Base-by-base conservation (phyloP, 2,888 invertebrate genomes). In the Cylloceria caligata region DNA sequence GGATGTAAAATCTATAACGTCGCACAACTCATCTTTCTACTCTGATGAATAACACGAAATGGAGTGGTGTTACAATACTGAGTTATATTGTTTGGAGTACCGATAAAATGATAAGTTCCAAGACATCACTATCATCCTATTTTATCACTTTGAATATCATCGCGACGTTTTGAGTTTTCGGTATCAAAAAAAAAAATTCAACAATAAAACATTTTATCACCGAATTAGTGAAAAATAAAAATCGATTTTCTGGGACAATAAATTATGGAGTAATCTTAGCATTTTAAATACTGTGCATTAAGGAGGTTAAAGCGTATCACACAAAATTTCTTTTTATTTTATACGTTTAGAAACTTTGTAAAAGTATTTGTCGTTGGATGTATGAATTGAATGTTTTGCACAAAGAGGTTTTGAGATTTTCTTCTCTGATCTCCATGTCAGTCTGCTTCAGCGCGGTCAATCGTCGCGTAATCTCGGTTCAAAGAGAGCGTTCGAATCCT, bases 1-100 rank as follows among this genome's bases (percentile, higher is more conserved):
- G 71, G 71, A 74, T 74, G 74, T 69, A 49, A 74, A 78, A 82
- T 78, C 78, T 74, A 65, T 82, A 82, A 77, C 77, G 74, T 60
- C 73, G 64, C 49, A 16, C 30, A 39, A 39, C 57, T 78, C 77
- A 78, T 78, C 55, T 69, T 78, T 74, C 60, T 34, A 39, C 62
- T 45, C 68, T 55, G 60, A 47, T 62, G 55, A 77, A 45, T 73
- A 55, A 64, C 64, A 78, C 55, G 62, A 69, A 68, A 39, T 47
- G 42, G 16, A 16, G 55, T 19, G 16, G 16, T 34, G 60, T 60
- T 60, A 34, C 57, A 30, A 57, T 16, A 27, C 16, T 30, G 30
- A 19, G 16, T n/a, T 36, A 34, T 36, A 36, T 24, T 2, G 4
- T 19, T 16, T 7, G 19, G 9, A 34, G 2, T 16, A 34, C 2